Base-by-base conservation (phyloP, 1,140 invertebrate genomes). In the Scylla paramamosain region DNA sequence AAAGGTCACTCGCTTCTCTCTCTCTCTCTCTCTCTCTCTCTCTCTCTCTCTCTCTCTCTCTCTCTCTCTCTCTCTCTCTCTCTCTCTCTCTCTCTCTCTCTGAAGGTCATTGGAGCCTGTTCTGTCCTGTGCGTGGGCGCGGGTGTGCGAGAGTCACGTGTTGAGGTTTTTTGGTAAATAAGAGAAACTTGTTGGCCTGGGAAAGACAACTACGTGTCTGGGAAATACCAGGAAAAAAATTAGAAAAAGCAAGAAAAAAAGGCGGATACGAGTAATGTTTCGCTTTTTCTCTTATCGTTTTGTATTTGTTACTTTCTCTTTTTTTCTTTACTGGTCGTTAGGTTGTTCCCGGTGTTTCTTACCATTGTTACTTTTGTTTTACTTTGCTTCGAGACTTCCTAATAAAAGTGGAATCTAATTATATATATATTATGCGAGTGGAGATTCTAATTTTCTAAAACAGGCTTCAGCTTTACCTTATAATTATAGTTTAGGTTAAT, bases 51-150 rank as follows among this genome's bases (percentile, higher is more conserved):
- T n/a, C n/a, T n/a, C n/a, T n/a, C n/a, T n/a, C n/a, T n/a, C n/a
- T 59, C 3, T 20, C 16, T 12, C 16, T 59, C 16, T 77, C 52
- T 59, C 25, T 77, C 25, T 77, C 67, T 77, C 67, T 77, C 67
- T 77, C 67, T 77, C 67, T 77, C 67, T 77, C 67, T 77, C 67
- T 77, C 67, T 77, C 67, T 77, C 67, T 77, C 67, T 77, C 67
- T 77, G 7, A 77, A 77, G 67, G 67, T n/a, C 67, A n/a, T 12
- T n/a, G 12, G 20, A 7, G n/a, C 12, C 67, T 77, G 25, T 7
- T n/a, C 67, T 77, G 67, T 77, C 12, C 12, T 77, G 67, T 77
- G 0, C 6, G 67, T 77, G 67, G 20, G 67, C n/a, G 67, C 20
- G 52, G 10, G 52, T 59, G 52, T 59, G 20, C 52, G 52, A 20